Percentiles rank a stretch among this genome's conserved stretches.
Conservation (phyloP, 2,888 invertebrate species). For the Auanema sp. region DNA sequence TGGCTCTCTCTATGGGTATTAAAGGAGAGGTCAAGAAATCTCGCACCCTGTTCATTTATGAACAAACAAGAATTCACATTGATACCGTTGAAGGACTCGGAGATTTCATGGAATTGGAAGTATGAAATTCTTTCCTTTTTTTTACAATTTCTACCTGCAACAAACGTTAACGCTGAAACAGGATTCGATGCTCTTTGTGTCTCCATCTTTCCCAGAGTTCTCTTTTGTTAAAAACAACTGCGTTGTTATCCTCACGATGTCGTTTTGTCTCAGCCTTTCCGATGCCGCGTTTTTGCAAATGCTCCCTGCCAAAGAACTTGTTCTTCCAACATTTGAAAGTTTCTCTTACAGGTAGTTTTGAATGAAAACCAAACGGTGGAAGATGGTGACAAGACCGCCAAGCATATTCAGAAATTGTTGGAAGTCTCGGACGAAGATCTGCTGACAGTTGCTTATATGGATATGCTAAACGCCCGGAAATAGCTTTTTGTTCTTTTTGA, state of each 20-base stretch:
- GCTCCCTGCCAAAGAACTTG: no score
- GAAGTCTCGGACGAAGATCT: slow-evolving; percentile 55
- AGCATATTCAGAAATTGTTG: slow-evolving; percentile 74
- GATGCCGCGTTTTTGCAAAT: slow-evolving; percentile 3
- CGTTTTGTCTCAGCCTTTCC: neutral
- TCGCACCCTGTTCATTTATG: slow-evolving; percentile 78
- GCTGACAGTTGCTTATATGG: slow-evolving; percentile 53
- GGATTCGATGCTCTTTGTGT: neutral
- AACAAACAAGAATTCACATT: slow-evolving; percentile 80
- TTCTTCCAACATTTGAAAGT: neutral
- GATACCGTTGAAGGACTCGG: slow-evolving; percentile 82
- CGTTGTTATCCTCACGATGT: neutral
- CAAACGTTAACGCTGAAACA: neutral
- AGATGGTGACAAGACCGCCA: slow-evolving; percentile 76
- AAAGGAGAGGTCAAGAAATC: slow-evolving; percentile 77
- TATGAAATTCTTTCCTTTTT: neutral
- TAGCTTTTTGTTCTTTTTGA: neutral
- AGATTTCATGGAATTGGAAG: slow-evolving; percentile 83
- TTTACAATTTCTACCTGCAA: slow-evolving; percentile 3
- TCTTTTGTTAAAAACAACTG: slow-evolving; percentile 3
- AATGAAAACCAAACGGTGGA: slow-evolving; percentile 73
- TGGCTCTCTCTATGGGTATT: slow-evolving; percentile 74
- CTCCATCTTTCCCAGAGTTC: no score
- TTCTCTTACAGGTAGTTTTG: slow-evolving; percentile 72
- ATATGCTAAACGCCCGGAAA: slow-evolving; percentile 29